Percentiles rank a stretch among this genome's conserved stretches.
Evolutionary conservation across 2,797 vertebrate genomes (phyloP).

Genomic region (Halcyon leucocephala): DNA sequence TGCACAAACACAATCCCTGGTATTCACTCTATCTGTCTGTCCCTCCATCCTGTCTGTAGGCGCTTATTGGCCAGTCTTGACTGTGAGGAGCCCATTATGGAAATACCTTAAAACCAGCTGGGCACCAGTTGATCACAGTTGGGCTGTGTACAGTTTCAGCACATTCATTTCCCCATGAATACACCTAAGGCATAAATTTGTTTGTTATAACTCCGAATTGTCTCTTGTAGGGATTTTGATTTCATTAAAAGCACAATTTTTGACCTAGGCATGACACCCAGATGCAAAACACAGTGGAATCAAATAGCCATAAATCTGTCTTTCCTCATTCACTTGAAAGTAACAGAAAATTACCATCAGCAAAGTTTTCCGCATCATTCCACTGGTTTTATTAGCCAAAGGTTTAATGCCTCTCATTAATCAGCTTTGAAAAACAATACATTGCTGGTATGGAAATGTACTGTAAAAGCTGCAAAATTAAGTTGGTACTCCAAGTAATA

Average conservation of each 20-base stretch:
- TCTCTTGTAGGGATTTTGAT: not conserved
- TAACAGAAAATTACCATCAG: not conserved
- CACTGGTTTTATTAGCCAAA: not conserved
- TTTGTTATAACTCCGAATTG: not conserved
- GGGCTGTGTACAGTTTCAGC: fast-evolving
- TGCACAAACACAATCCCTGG: not conserved
- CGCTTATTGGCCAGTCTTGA: not conserved
- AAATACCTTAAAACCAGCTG: not conserved
- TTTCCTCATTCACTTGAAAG: not conserved
- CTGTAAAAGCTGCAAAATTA: not conserved
- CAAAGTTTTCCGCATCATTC: not conserved
- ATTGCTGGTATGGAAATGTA: not conserved
- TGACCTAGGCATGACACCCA: not conserved
- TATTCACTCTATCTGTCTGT: fast-evolving
- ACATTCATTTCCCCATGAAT: fast-evolving
- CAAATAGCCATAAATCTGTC: not conserved
- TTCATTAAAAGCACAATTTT: not conserved
- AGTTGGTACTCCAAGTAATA: not conserved
- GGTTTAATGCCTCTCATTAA: conserved; percentile 20
- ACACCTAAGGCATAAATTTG: not conserved
- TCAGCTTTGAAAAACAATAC: not conserved
- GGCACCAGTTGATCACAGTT: not conserved
- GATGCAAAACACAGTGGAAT: not conserved
- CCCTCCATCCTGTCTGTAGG: not conserved
- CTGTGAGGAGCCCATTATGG: not conserved